Conservation (phyloP, 2,113 vertebrate species). For the Pithys albifrons region DNA sequence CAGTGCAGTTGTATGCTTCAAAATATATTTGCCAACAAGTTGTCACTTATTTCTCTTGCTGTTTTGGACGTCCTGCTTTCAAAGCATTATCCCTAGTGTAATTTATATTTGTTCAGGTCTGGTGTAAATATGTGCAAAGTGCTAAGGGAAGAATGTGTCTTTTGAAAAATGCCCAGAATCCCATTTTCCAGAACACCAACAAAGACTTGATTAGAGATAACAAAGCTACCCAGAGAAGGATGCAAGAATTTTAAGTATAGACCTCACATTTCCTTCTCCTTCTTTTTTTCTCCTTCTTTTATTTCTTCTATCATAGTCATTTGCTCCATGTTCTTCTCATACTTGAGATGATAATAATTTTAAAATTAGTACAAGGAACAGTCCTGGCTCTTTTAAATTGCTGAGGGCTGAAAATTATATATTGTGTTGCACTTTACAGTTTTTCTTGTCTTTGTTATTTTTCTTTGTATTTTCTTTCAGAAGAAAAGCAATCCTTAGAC, state of each 20-base stretch:
- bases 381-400: neutral
- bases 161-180: neutral
- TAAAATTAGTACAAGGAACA: neutral
- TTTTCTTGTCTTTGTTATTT: neutral
- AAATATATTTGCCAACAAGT: slow-evolving; percentile 22
- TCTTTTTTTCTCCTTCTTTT: neutral
- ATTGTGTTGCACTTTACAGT: no score
- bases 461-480: neutral
- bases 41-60: neutral
- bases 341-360: neutral
- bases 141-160: neutral
- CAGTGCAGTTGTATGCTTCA: neutral
- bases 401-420: neutral
- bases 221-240: neutral
- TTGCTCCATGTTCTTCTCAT: neutral
- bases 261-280: neutral
- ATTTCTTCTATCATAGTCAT: neutral
- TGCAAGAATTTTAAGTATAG: neutral
- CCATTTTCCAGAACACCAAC: neutral
- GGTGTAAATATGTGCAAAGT: neutral
- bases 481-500: neutral
- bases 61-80: neutral
- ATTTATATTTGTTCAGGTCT: neutral
- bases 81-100: neutral
- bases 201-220: neutral